Percentiles rank a stretch among this genome's conserved stretches.
These are phyloP conservation scores for Suillia variegata DNA, from an alignment of 2,888 invertebrate genomes.

Conservation along the genomic window DNA sequence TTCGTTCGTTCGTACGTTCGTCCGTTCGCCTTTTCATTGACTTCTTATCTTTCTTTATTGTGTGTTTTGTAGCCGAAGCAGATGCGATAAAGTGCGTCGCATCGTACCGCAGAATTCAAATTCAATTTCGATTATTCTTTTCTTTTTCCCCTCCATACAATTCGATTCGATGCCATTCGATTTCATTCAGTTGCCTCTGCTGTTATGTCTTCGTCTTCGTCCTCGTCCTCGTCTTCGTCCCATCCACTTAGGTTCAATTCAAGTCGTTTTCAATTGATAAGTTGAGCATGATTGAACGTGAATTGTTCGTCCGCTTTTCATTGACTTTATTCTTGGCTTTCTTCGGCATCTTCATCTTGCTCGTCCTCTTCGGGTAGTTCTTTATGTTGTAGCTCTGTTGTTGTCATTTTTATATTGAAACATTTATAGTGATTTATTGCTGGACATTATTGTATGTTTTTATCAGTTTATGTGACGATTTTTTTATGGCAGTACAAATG, in stretches of 20 bases:
- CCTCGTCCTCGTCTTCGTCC: no score
- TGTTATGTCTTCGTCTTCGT: no score
- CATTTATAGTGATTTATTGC: slow-evolving; percentile 3
- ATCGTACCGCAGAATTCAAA: slow-evolving; percentile 16
- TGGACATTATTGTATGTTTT: not conserved
- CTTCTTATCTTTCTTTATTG: not conserved
- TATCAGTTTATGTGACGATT: no score
- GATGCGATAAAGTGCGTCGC: not conserved
- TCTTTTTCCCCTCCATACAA: no score
- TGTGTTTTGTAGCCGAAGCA: not conserved
- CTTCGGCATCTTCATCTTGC: not conserved
- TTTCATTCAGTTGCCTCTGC: not conserved
- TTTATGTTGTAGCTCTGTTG: slow-evolving; percentile 3
- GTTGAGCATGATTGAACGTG: not conserved
- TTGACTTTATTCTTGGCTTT: not conserved
- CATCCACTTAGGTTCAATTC: not conserved
- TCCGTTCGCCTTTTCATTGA: slow-evolving; percentile 1
- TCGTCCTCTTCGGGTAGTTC: not conserved
- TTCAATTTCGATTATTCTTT: slow-evolving; percentile 31
- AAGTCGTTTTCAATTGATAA: slow-evolving; percentile 2
- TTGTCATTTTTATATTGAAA: not conserved
- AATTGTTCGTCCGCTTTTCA: not conserved
- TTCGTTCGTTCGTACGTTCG: no score
- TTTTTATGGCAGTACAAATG: no score
- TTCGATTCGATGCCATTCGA: not conserved